Evolutionary conservation across 2,113 vertebrate genomes (phyloP).

Genomic region (Myrmecophaga tridactyla): DNA sequence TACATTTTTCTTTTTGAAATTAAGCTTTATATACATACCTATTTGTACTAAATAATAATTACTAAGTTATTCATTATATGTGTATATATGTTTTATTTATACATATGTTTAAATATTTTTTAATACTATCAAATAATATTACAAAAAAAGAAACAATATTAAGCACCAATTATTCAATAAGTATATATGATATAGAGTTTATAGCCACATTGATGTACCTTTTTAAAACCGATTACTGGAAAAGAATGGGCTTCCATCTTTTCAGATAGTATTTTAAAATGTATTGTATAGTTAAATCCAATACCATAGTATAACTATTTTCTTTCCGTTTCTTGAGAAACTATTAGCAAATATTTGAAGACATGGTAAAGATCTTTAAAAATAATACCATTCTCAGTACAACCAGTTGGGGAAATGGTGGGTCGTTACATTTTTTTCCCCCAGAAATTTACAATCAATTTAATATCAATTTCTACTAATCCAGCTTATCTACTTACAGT

Average conservation of each 20-base stretch:
- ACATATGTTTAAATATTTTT: not conserved
- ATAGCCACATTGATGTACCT: not conserved
- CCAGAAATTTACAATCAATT: too few relatives aligned
- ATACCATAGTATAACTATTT: not conserved
- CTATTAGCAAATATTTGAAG: not conserved
- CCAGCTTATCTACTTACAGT: too few relatives aligned
- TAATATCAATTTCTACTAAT: too few relatives aligned
- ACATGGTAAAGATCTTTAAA: conserved; percentile 4
- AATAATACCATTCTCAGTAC: not conserved
- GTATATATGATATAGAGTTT: not conserved
- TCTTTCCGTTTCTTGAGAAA: not conserved
- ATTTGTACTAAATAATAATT: not conserved
- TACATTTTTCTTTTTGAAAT: not conserved
- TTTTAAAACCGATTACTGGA: not conserved
- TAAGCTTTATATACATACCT: too few relatives aligned
- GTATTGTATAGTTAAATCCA: conserved; percentile 15
- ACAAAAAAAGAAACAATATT: not conserved
- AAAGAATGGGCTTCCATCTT: not conserved
- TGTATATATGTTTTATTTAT: not conserved
- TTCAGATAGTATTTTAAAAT: not conserved
- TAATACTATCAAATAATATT: not conserved
- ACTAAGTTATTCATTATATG: not conserved
- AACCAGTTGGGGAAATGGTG: not conserved
- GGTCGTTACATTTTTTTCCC: not conserved
- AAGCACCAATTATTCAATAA: not conserved